These are phyloP conservation scores for Ctenochaetus hawaiiensis DNA, from an alignment of 2,797 vertebrate genomes.

Conservation along the genomic window DNA sequence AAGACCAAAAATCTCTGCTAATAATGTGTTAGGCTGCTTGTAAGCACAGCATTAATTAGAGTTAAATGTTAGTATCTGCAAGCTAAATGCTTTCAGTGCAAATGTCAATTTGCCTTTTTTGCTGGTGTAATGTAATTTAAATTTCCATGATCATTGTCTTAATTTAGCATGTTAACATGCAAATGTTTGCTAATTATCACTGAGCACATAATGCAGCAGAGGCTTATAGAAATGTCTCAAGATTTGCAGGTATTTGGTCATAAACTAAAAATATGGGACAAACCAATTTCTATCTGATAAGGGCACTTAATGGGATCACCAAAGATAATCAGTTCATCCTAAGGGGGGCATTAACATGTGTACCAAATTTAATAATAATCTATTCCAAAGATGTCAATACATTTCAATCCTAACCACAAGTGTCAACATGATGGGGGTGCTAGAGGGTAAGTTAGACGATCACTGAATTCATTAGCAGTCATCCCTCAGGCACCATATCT, in stretches of 20 bases:
- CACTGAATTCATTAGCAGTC: neutral
- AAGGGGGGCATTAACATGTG: neutral
- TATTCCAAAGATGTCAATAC: neutral
- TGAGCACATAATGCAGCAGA: neutral
- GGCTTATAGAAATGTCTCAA: neutral
- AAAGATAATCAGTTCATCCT: neutral
- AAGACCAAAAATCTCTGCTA: too few species aligned
- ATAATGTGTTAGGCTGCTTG: neutral
- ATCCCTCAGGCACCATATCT: neutral
- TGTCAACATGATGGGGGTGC: neutral
- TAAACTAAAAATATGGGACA: neutral
- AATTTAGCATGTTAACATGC: neutral
- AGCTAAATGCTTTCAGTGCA: neutral
- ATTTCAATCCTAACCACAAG: neutral
- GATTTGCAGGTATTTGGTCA: neutral
- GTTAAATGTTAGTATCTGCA: neutral
- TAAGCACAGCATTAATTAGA: neutral
- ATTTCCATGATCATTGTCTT: neutral
- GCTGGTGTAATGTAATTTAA: too few species aligned
- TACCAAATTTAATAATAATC: neutral
- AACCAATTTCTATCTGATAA: neutral
- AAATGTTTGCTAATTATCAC: neutral
- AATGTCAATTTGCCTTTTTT: neutral
- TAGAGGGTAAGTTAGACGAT: neutral
- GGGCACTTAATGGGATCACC: neutral